phyloP scores from a whole-genome alignment of 1,140 invertebrate species.

The Zaprionus gabonicus region DNA sequence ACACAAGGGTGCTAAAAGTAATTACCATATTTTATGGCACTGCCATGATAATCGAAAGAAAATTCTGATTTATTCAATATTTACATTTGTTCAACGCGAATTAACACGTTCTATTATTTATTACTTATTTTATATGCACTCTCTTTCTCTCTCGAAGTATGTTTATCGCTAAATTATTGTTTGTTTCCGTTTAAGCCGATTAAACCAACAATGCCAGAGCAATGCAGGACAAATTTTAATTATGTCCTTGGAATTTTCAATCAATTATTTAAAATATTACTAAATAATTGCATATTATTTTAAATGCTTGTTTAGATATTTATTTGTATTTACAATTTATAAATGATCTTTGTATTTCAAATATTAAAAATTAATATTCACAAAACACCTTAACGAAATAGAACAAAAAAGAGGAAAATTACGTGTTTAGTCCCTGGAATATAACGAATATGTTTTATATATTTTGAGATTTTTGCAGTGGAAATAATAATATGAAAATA shows the following conservation, averaged over 20 bases:
- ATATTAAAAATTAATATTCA: neutral
- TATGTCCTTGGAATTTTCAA: slow-evolving; percentile 9
- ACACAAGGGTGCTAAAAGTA: slow-evolving; percentile 35
- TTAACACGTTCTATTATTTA: slow-evolving; percentile 43
- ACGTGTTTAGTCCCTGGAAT: too few relatives aligned
- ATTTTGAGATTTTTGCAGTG: too few relatives aligned
- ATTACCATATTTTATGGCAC: slow-evolving; percentile 41
- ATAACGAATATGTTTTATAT: too few relatives aligned
- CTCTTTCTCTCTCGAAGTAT: neutral
- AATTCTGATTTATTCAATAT: slow-evolving; percentile 34
- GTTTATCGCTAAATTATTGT: slow-evolving; percentile 17
- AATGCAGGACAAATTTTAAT: neutral
- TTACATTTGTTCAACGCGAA: slow-evolving; percentile 16
- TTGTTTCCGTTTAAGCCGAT: slow-evolving; percentile 21
- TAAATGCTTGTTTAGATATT: neutral
- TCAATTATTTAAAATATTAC: neutral
- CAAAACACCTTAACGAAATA: too few relatives aligned
- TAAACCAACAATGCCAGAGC: neutral
- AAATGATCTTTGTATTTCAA: neutral
- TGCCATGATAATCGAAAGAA: slow-evolving; percentile 35
- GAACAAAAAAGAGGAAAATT: too few relatives aligned
- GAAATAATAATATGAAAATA: too few relatives aligned
- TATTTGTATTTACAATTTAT: neutral
- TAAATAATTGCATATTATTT: neutral
- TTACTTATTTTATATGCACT: slow-evolving; percentile 9